phyloP scores from a whole-genome alignment of 2,797 vertebrate species.

The Menidia menidia region DNA sequence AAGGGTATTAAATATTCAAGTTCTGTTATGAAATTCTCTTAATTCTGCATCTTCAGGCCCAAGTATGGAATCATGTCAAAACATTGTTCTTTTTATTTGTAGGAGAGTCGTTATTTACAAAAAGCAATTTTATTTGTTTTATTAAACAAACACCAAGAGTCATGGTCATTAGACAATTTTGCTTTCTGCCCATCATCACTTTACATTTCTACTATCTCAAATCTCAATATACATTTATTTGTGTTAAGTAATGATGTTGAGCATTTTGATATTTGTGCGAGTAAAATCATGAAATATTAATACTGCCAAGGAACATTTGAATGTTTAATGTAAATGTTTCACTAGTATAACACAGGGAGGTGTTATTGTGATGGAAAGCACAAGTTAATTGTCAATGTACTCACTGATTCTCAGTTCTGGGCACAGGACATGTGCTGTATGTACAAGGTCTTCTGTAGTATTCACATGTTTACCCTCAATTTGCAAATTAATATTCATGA shows the following conservation, averaged over 20 bases:
- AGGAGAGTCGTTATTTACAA: too few species aligned
- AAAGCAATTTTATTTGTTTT: too few species aligned
- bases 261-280: conserved; percentile 60
- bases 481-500: conserved; percentile 46
- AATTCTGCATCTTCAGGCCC: conserved; percentile 18
- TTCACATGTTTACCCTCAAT: conserved; percentile 47
- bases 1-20: conserved; percentile 38
- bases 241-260: conserved; percentile 61
- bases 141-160: neutral
- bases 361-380: conserved; percentile 56
- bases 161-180: neutral
- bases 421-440: conserved; percentile 30
- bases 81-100: conserved; percentile 5
- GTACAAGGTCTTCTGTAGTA: conserved; percentile 18
- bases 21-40: conserved; percentile 31
- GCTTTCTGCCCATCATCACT: neutral
- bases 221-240: conserved; percentile 51
- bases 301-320: conserved; percentile 30
- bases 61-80: conserved; percentile 23
- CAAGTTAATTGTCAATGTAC: conserved; percentile 49
- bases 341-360: conserved; percentile 39
- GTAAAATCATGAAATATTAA: conserved; percentile 67
- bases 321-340: conserved; percentile 58
- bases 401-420: conserved; percentile 24
- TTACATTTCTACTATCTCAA: conserved; percentile 11